A percentile compares a stretch with the other conserved stretches of the same genome.
These are phyloP conservation scores for Tokudaia muenninki DNA, from an alignment of 2,797 vertebrate species.

Conservation along the genomic window DNA sequence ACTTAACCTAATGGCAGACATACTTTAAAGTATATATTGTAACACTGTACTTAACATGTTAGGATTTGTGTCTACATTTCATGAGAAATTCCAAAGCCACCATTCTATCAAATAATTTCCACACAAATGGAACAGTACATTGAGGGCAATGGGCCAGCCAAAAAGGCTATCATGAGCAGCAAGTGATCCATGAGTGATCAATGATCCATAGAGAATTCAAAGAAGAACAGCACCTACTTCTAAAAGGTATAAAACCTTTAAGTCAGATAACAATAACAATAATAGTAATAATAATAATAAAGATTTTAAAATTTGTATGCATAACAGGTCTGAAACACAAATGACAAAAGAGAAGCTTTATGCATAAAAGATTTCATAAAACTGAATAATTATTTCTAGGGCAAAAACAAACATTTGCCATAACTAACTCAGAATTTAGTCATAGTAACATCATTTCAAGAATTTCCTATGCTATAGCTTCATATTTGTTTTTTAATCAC, in stretches of 20 bases:
- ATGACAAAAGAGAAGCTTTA: slow-evolving; percentile 42
- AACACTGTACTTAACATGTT: not conserved
- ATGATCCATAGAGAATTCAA: not conserved
- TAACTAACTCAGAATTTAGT: slow-evolving; percentile 47
- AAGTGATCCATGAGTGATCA: slow-evolving; percentile 15
- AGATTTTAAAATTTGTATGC: not conserved
- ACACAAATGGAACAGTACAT: not conserved
- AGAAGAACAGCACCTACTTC: slow-evolving; percentile 25
- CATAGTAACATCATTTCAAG: slow-evolving; percentile 34
- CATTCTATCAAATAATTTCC: not conserved
- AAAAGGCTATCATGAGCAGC: not conserved
- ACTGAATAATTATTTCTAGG: not conserved
- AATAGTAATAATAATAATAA: not conserved
- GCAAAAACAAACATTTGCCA: not conserved
- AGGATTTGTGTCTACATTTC: slow-evolving; percentile 18
- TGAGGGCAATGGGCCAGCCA: slow-evolving; percentile 36
- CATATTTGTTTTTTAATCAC: slow-evolving; percentile 59
- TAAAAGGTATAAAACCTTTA: slow-evolving; percentile 48
- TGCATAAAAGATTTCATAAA: slow-evolving; percentile 56
- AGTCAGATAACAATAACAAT: not conserved
- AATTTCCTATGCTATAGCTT: slow-evolving; percentile 44
- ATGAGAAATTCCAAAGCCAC: not conserved
- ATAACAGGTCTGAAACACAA: not conserved
- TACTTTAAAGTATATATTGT: not conserved
- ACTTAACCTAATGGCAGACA: not conserved